Evolutionary conservation across 2,888 invertebrate genomes (phyloP).

Genomic region (Osmoderma eremita): DNA sequence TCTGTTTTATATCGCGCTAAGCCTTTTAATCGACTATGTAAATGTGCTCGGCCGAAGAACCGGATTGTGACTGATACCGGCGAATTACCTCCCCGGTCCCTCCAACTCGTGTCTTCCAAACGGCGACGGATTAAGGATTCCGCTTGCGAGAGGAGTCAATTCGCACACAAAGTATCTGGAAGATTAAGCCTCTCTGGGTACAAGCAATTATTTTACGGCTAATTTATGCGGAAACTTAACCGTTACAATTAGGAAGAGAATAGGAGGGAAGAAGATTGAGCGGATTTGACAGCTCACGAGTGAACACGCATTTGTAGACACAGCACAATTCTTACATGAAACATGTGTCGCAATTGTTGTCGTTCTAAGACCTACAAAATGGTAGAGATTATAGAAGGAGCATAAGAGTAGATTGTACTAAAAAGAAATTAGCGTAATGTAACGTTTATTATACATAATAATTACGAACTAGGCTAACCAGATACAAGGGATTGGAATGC

Average conservation of each 20-base stretch:
- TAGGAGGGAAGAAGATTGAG: conserved; percentile 5
- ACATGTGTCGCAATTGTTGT: no score
- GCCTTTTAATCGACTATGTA: conserved; percentile 57
- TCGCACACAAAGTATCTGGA: conserved; percentile 33
- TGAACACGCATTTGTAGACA: neutral
- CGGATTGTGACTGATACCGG: conserved; percentile 47
- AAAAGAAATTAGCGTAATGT: no score
- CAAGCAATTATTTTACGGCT: conserved; percentile 32
- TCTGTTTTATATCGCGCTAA: conserved; percentile 57
- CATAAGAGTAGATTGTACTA: no score
- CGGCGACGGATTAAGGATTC: conserved; percentile 31
- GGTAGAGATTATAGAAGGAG: no score
- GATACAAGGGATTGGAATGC: no score
- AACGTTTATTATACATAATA: no score
- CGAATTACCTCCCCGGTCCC: conserved; percentile 36
- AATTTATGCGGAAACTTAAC: conserved; percentile 36
- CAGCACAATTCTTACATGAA: no score
- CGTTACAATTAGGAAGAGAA: conserved; percentile 25
- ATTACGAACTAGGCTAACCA: no score
- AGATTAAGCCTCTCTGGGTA: conserved; percentile 34
- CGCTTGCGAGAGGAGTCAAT: conserved; percentile 31
- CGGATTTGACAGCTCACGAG: conserved; percentile 13
- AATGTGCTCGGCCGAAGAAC: conserved; percentile 50
- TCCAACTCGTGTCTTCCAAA: conserved; percentile 12
- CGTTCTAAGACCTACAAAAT: no score